These are phyloP conservation scores for Cervus canadensis DNA, from an alignment of 2,113 vertebrate genomes.

Conservation along the genomic window DNA sequence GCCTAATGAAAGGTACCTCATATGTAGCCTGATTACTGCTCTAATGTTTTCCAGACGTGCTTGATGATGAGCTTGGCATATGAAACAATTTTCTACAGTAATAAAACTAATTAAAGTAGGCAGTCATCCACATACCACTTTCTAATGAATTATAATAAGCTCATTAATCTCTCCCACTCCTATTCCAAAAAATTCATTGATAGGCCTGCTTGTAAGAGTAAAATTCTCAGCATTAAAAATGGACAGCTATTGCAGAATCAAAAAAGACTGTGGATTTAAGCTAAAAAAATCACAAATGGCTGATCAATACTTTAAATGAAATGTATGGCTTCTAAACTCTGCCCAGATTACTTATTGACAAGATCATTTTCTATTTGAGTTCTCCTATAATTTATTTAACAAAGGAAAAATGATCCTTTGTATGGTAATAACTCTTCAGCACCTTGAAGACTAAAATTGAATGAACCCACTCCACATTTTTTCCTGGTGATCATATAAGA, in stretches of 20 bases:
- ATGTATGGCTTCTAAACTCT: slow-evolving; percentile 1
- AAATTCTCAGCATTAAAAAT: slow-evolving; percentile 49
- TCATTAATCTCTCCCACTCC: slow-evolving; percentile 80
- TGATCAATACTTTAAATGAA: background rate
- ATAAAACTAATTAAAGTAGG: slow-evolving; percentile 86
- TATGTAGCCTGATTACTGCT: slow-evolving; percentile 77
- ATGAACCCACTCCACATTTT: background rate
- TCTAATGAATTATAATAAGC: slow-evolving; percentile 85
- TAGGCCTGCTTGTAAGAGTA: slow-evolving; percentile 52
- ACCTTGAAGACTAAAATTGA: slow-evolving; percentile 34
- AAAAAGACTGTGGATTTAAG: background rate
- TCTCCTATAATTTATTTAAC: slow-evolving; percentile 31
- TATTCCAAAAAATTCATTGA: slow-evolving; percentile 59
- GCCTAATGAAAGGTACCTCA: slow-evolving; percentile 76
- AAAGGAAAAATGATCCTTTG: background rate
- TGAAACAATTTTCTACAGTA: slow-evolving; percentile 84
- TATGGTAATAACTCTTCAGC: background rate
- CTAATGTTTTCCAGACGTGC: slow-evolving; percentile 80
- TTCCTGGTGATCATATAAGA: background rate
- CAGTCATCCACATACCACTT: slow-evolving; percentile 81
- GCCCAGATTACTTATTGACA: background rate
- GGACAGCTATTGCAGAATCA: background rate
- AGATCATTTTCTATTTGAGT: background rate
- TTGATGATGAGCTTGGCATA: slow-evolving; percentile 80
- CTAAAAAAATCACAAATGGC: background rate